Conservation (phyloP, 2,888 invertebrate genomes). For the Cyrtodaria siliqua region DNA sequence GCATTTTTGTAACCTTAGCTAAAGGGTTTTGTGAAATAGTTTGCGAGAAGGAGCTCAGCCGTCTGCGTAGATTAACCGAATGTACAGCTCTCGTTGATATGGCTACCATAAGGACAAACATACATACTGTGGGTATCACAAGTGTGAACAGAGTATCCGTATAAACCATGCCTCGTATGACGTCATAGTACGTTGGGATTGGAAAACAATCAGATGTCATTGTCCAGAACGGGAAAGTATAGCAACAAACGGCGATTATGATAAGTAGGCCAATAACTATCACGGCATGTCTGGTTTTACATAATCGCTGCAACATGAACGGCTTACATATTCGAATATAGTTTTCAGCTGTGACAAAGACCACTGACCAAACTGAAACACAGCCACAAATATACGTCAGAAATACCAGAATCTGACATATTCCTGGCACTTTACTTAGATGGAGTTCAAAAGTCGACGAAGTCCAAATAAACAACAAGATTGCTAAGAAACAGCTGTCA, state of each 20-base stretch:
- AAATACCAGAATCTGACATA: constrained; percentile 92
- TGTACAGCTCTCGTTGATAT: constrained; percentile 19
- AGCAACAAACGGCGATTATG: constrained; percentile 53
- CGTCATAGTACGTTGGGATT: constrained; percentile 24
- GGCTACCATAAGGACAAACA: constrained; percentile 21
- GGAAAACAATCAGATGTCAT: constrained; percentile 54
- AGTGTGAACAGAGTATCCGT: constrained; percentile 56
- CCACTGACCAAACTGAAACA: constrained; percentile 88
- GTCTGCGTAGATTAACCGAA: constrained; percentile 13
- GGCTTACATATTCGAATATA: constrained; percentile 94
- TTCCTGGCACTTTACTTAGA: constrained; percentile 83
- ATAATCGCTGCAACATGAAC: constrained; percentile 85
- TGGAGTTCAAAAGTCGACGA: constrained; percentile 31
- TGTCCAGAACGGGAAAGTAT: constrained; percentile 75
- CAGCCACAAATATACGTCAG: constrained; percentile 86
- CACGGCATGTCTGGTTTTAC: constrained; percentile 68
- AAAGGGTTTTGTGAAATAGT: constrained; percentile 7
- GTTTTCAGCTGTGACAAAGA: constrained; percentile 94
- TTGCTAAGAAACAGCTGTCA: constrained; percentile 91
- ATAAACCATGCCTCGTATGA: constrained; percentile 65
- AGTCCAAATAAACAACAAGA: constrained; percentile 87
- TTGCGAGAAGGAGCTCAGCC: constrained; percentile 2
- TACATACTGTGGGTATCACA: constrained; percentile 18
- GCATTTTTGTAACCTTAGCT: constrained; percentile 69
- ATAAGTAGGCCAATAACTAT: constrained; percentile 53